Conservation (phyloP, 2,797 vertebrate genomes). For the Gallirallus australis region DNA sequence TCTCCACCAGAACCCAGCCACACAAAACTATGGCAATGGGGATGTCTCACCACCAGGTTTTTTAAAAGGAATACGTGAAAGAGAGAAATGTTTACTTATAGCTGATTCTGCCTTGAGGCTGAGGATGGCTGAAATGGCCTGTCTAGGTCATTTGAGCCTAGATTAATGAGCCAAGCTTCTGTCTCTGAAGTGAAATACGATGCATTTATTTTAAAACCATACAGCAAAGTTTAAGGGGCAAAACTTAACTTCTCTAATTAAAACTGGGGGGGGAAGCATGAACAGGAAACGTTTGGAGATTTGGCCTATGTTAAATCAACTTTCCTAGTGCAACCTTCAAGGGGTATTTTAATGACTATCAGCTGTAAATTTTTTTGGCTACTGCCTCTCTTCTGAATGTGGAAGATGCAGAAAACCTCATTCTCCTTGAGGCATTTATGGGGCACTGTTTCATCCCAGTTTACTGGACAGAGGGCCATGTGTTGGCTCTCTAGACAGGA, state of each 20-base stretch:
- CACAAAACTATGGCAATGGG: neutral
- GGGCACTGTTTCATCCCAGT: neutral
- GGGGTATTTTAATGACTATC: neutral
- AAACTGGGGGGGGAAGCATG: neutral
- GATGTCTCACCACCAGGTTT: neutral
- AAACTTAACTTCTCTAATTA: constrained; percentile 15
- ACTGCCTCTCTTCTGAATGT: neutral
- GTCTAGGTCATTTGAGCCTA: neutral
- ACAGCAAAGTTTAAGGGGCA: neutral
- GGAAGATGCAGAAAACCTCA: constrained; percentile 1
- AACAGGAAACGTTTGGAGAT: neutral
- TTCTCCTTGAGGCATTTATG: constrained; percentile 28
- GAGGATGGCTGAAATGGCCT: neutral
- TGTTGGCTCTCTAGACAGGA: neutral
- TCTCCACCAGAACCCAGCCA: no score
- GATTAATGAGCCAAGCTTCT: neutral
- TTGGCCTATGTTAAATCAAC: neutral
- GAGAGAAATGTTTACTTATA: neutral
- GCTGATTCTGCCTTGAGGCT: neutral
- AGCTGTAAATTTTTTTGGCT: neutral
- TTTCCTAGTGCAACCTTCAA: neutral
- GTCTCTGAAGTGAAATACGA: neutral
- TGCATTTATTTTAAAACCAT: neutral
- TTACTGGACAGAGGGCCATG: constrained; percentile 28
- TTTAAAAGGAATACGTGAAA: neutral